These are phyloP conservation scores for Hermetia illucens DNA, from an alignment of 1,140 invertebrate genomes.

Conservation along the genomic window DNA sequence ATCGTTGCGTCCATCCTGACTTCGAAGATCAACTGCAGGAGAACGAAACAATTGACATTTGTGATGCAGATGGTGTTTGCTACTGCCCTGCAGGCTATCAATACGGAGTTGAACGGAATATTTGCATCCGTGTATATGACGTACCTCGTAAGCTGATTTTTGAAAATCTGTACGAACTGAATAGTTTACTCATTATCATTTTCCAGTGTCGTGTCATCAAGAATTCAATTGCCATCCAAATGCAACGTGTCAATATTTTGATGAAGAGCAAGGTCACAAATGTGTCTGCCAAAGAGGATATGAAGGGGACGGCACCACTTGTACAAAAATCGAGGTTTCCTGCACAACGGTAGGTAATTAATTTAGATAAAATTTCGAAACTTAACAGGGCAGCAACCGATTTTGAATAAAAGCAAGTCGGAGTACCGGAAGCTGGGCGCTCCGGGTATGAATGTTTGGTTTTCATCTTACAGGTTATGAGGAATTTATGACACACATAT, in stretches of 20 bases:
- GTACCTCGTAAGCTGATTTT: background rate
- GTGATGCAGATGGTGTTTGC: conserved; percentile 17
- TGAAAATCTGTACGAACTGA: too few relatives aligned
- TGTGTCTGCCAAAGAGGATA: conserved; percentile 71
- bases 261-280: conserved; percentile 39
- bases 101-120: conserved; percentile 10
- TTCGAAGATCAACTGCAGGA: conserved; percentile 14
- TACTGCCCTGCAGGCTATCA: conserved; percentile 21
- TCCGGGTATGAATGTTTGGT: too few relatives aligned
- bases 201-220: conserved; percentile 53
- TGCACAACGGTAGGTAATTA: conserved; percentile 42
- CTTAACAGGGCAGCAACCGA: too few relatives aligned
- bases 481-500: too few relatives aligned
- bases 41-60: too few relatives aligned
- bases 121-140: conserved; percentile 15
- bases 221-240: conserved; percentile 61
- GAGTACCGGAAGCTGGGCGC: too few relatives aligned
- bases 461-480: too few relatives aligned
- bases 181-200: too few relatives aligned
- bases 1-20: conserved; percentile 16
- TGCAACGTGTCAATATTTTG: conserved; percentile 56
- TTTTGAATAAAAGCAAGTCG: too few relatives aligned
- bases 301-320: conserved; percentile 63
- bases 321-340: conserved; percentile 47
- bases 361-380: too few relatives aligned